A percentile compares a stretch with the other conserved stretches of the same genome.
Evolutionary conservation across 2,888 invertebrate genomes (phyloP).

Genomic region (Bellardia pandia): DNA sequence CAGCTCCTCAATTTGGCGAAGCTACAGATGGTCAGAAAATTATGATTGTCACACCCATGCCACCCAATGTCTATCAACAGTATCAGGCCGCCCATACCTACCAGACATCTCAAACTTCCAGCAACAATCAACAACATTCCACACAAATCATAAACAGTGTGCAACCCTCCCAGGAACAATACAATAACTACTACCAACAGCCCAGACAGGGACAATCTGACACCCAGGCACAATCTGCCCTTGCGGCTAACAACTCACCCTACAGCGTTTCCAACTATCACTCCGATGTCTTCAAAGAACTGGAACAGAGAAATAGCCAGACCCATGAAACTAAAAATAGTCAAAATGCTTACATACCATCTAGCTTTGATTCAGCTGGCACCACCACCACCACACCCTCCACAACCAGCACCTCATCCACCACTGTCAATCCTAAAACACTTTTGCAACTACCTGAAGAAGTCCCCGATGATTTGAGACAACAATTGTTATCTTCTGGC

Average conservation of each 20-base stretch:
- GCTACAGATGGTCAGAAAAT: slow-evolving; percentile 82
- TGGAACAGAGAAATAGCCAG: slow-evolving; percentile 78
- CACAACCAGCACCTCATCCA: slow-evolving; percentile 58
- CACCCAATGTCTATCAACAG: slow-evolving; percentile 78
- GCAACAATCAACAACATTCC: slow-evolving; percentile 62
- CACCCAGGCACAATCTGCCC: slow-evolving; percentile 27
- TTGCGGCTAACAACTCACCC: slow-evolving; percentile 72
- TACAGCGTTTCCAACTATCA: slow-evolving; percentile 83
- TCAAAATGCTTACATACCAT: slow-evolving; percentile 43
- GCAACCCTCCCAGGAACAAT: slow-evolving; percentile 78
- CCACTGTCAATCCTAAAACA: slow-evolving; percentile 76
- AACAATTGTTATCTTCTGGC: slow-evolving; percentile 93
- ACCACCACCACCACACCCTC: slow-evolving; percentile 1
- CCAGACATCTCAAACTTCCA: slow-evolving; percentile 19
- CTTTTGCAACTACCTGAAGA: slow-evolving; percentile 90
- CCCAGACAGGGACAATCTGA: slow-evolving; percentile 75
- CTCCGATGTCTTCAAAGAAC: slow-evolving; percentile 83
- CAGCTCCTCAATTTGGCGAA: slow-evolving; percentile 80
- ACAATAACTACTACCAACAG: slow-evolving; percentile 77
- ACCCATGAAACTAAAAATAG: slow-evolving; percentile 5
- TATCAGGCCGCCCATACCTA: slow-evolving; percentile 72
- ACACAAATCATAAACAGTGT: slow-evolving; percentile 74
- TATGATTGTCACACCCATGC: slow-evolving; percentile 83
- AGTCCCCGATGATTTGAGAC: slow-evolving; percentile 93
- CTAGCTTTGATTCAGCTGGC: background rate